These are phyloP conservation scores for Archips xylosteana DNA, from an alignment of 2,888 invertebrate species.

Conservation along the genomic window DNA sequence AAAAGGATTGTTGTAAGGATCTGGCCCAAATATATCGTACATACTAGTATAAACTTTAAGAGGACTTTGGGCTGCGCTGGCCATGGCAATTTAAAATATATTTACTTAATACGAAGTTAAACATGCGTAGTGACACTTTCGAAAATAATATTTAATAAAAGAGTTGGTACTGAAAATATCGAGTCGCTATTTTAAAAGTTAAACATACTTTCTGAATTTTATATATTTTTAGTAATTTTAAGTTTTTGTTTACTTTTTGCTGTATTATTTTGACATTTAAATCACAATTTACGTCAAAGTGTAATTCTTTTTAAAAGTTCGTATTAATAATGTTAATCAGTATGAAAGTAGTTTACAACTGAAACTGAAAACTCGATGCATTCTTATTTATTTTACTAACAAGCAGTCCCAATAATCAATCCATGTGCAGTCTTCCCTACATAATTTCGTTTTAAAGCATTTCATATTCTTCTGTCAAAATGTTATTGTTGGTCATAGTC, in stretches of 20 bases:
- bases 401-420: no score
- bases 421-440: no score
- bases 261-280: conserved; percentile 30
- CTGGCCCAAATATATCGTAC: conserved; percentile 58
- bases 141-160: background rate
- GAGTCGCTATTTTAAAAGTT: background rate
- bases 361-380: no score
- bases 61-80: background rate
- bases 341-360: background rate
- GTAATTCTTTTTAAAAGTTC: background rate
- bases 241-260: conserved; percentile 28
- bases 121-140: background rate
- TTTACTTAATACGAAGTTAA: background rate
- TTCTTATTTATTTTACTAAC: no score
- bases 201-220: conserved; percentile 17
- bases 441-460: no score
- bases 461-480: no score
- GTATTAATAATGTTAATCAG: background rate
- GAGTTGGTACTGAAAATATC: background rate
- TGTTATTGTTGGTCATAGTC: no score
- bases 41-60: conserved; percentile 63
- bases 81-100: background rate
- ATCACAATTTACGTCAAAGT: background rate
- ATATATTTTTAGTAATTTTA: conserved; percentile 41
- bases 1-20: conserved; percentile 50